phyloP scores from a whole-genome alignment of 2,113 vertebrate species.

The Gracilinanus agilis region DNA sequence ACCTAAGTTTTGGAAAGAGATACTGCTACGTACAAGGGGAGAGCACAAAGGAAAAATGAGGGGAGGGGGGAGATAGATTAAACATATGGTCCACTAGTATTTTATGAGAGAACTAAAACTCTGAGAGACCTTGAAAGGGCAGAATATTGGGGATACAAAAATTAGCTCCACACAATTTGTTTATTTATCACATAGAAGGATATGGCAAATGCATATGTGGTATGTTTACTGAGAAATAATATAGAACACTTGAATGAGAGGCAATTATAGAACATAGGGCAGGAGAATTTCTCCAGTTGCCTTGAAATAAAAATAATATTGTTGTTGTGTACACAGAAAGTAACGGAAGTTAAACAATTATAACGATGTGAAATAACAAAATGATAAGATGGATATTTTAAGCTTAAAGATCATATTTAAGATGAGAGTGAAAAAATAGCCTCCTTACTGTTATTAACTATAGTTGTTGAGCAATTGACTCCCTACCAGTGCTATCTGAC shows the following conservation, averaged over 20 bases:
- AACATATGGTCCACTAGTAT: no score
- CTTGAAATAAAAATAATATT: conserved; percentile 75
- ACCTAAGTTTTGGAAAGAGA: no score
- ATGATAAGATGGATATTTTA: conserved; percentile 68
- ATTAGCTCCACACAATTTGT: neutral
- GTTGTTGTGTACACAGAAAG: conserved; percentile 56
- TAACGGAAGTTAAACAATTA: conserved; percentile 63
- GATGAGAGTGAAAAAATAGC: conserved; percentile 50
- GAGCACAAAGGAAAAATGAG: no score
- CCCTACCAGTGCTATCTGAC: neutral
- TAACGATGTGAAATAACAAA: conserved; percentile 54
- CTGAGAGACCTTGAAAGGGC: neutral
- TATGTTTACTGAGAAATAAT: conserved; percentile 7
- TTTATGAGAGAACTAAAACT: no score
- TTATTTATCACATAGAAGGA: neutral
- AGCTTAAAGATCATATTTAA: conserved; percentile 65
- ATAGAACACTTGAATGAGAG: conserved; percentile 42
- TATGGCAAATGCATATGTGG: neutral
- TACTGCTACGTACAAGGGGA: no score
- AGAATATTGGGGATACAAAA: neutral
- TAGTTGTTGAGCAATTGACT: conserved; percentile 29
- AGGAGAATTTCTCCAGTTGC: conserved; percentile 67
- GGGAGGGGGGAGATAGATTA: no score
- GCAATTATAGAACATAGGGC: conserved; percentile 53
- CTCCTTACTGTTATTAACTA: conserved; percentile 54